Evolutionary conservation across 2,113 vertebrate species (phyloP), one percentile per base, ranked within the genome.

Genomic region (Aptenodytes forsteri): DNA sequence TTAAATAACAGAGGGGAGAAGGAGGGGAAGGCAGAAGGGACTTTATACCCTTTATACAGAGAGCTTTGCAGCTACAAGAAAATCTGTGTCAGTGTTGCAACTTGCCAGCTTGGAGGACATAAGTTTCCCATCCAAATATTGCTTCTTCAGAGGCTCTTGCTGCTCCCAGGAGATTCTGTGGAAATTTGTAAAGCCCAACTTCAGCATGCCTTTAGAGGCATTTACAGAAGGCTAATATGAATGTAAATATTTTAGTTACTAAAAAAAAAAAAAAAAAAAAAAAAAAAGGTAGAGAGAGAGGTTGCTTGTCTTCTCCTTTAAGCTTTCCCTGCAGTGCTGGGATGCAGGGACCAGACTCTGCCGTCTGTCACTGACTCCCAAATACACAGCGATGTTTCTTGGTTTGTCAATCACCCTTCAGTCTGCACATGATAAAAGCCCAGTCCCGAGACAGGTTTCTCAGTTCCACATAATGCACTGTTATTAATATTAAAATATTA

Each of bases 101-200:
- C 73, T 44, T 27, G 44, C 93, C 93, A 94, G 93, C 95, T 94
- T 91, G 95, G 62, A 64, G 89, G 91, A 97, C 95, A 91, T 61
- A 90, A 94, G 84, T 55, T 97, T 93, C 66, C 91, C 84, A 40
- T 96, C 94, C 93, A 97, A 92, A 95, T 73, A 75, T 66, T 93
- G 55, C 66, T 62, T 16, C 81, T 87, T 79, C 70, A 52, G 80
- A 90, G 52, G 47, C 70, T 89, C 77, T 26, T 2, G n/a, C 79
- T 34, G 86, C 56, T 96, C 96, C 90, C 92, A 3, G 52, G 97
- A 38, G 96, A 64, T 52, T 64, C 46, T 16, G 10, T 3, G 36
- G 71, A 27, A 46, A 85, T 83, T 40, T 34, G 46, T 69, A 19
- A 22, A 96, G 70, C 75, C 84, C 2, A 4, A 21, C 3, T 58